These are phyloP conservation scores for Monomorium pharaonis DNA, from an alignment of 1,140 invertebrate species.

Conservation along the genomic window DNA sequence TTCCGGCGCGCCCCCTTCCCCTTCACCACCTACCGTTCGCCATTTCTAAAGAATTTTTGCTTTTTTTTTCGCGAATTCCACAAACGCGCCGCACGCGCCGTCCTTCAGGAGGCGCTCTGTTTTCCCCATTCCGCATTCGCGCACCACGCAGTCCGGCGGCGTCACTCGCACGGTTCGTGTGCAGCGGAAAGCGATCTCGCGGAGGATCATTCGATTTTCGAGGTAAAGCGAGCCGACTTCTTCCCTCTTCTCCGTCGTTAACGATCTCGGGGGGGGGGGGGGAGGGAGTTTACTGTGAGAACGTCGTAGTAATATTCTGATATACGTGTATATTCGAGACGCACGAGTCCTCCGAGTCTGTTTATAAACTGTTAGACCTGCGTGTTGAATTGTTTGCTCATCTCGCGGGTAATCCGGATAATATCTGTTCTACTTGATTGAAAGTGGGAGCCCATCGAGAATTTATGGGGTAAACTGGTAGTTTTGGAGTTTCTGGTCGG, in stretches of 20 bases:
- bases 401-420: background rate
- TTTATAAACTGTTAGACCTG: background rate
- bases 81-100: conserved; percentile 55
- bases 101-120: conserved; percentile 68
- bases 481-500: too few species aligned
- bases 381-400: background rate
- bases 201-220: background rate
- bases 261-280: background rate
- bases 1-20: background rate
- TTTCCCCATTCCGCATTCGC: conserved; percentile 62
- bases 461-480: background rate
- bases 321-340: too few species aligned
- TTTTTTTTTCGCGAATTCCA: conserved; percentile 70
- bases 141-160: conserved; percentile 25
- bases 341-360: background rate
- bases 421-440: background rate
- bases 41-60: conserved; percentile 41
- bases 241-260: background rate
- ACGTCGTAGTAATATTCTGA: too few species aligned
- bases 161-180: background rate
- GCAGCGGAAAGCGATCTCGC: background rate
- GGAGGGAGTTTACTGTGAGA: too few species aligned
- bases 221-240: background rate
- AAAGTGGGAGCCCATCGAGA: background rate
- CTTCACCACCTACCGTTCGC: background rate